phyloP scores from a whole-genome alignment of 2,113 vertebrate genomes.

The Spheniscus mendiculus region DNA sequence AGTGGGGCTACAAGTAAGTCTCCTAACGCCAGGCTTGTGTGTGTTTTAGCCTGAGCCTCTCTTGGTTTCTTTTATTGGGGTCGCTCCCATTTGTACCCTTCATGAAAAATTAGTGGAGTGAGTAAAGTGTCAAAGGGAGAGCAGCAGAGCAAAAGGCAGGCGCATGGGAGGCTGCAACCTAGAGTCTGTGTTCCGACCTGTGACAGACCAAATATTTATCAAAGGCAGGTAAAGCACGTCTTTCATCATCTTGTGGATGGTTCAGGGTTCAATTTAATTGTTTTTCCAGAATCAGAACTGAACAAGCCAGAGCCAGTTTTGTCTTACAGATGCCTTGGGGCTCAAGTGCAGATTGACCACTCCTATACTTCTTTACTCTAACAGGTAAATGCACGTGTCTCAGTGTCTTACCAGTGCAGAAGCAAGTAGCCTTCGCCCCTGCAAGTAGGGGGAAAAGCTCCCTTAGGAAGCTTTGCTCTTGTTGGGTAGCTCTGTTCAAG shows the following conservation, averaged over 20 bases:
- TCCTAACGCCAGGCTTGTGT: background rate
- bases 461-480: background rate
- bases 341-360: background rate
- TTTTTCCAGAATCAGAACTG: background rate
- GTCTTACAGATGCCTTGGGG: background rate
- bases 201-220: background rate
- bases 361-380: background rate
- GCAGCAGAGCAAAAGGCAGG: background rate
- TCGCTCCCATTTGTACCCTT: background rate
- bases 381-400: background rate
- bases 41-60: background rate
- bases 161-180: background rate
- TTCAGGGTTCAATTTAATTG: background rate
- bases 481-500: background rate
- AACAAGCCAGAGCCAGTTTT: conserved; percentile 9
- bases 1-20: background rate
- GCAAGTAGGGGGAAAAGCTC: background rate
- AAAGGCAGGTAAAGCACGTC: background rate
- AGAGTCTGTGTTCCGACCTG: background rate
- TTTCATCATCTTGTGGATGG: background rate
- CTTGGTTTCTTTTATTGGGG: background rate
- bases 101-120: background rate
- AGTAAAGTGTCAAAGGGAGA: too few species aligned
- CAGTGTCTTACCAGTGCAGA: background rate
- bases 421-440: background rate